phyloP scores from a whole-genome alignment of 2,888 invertebrate species.

The Platycnemis pennipes region DNA sequence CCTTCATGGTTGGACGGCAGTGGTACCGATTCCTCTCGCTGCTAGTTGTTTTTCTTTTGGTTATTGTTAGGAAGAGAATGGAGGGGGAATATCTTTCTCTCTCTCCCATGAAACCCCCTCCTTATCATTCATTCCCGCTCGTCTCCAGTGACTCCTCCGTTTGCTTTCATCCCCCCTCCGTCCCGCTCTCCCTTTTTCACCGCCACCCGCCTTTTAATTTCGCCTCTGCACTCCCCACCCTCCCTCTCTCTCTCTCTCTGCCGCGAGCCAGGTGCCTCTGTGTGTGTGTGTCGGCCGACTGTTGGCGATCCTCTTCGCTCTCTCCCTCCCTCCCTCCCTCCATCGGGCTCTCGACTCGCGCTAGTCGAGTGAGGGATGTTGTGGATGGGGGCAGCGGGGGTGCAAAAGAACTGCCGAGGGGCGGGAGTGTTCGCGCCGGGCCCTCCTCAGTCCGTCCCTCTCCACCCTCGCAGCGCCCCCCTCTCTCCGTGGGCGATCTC shows the following conservation, averaged over 20 bases:
- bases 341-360: conserved; percentile 71
- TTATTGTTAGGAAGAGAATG: too few relatives aligned
- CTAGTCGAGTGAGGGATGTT: conserved; percentile 72
- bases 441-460: conserved; percentile 68
- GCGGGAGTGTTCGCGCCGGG: conserved; percentile 70
- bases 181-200: background rate
- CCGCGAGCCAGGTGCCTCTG: too few relatives aligned
- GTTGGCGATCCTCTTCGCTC: conserved; percentile 38
- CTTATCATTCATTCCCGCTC: background rate
- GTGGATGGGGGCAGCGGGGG: conserved; percentile 70
- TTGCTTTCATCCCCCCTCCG: background rate
- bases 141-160: background rate
- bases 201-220: background rate
- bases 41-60: too few relatives aligned
- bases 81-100: background rate
- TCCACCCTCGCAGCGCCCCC: background rate
- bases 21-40: too few relatives aligned
- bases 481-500: background rate
- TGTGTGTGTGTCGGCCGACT: background rate
- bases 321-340: conserved; percentile 75
- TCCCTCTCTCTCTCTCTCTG: background rate
- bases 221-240: background rate
- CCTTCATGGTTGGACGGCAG: too few relatives aligned
- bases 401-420: conserved; percentile 72
- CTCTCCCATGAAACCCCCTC: background rate